Evolutionary conservation across 1,140 invertebrate genomes (phyloP).

Genomic region (Pseudomyrmex cubaensis): DNA sequence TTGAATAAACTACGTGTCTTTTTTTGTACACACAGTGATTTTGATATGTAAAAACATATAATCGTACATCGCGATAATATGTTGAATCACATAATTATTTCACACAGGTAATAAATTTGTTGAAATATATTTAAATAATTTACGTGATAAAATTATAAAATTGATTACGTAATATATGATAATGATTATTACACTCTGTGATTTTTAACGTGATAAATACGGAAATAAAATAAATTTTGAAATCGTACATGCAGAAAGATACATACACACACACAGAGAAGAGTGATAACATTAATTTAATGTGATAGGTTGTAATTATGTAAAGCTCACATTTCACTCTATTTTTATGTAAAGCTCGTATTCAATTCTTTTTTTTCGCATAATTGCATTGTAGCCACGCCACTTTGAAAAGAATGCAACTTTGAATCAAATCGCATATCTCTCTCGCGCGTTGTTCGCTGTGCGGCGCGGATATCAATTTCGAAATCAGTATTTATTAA

Average conservation of each 20-base stretch:
- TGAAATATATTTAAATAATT: too few species aligned
- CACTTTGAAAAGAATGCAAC: not conserved
- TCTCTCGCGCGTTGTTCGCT: not conserved
- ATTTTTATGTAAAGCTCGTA: too few species aligned
- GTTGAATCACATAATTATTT: too few species aligned
- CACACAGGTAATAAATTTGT: too few species aligned
- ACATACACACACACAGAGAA: not conserved
- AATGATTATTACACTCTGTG: not conserved
- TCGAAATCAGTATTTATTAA: conserved; percentile 11
- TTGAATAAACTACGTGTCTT: not conserved
- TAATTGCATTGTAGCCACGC: too few species aligned
- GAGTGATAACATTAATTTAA: not conserved
- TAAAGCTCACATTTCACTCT: not conserved
- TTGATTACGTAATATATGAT: too few species aligned
- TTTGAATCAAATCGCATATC: not conserved
- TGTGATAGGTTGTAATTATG: not conserved
- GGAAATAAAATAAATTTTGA: not conserved
- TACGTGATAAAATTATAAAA: too few species aligned
- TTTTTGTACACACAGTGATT: too few species aligned
- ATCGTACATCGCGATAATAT: too few species aligned
- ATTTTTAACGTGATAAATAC: conserved; percentile 11
- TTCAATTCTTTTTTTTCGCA: too few species aligned
- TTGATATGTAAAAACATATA: too few species aligned
- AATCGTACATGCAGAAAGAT: not conserved
- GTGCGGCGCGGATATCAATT: not conserved